Evolutionary conservation across 2,113 vertebrate genomes (phyloP).

Genomic region (Oncorhynchus tshawytscha): DNA sequence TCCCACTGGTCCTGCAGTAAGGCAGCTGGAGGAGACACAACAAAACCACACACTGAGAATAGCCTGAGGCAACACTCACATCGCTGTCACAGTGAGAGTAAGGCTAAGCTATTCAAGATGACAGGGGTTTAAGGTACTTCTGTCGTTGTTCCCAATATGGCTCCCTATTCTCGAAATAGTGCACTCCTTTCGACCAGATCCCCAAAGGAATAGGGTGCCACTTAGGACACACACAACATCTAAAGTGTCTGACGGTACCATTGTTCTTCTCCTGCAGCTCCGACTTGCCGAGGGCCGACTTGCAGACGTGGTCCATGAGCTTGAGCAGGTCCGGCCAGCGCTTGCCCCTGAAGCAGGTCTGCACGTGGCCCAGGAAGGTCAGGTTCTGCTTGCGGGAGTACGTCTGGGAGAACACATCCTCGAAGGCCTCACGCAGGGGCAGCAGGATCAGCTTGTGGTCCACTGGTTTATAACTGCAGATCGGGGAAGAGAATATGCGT

Average conservation of each 20-base stretch:
- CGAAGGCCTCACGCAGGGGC: constrained; percentile 90
- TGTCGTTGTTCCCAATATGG: no score
- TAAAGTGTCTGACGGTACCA: constrained; percentile 64
- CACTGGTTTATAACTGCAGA: constrained; percentile 90
- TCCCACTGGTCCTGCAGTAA: constrained; percentile 89
- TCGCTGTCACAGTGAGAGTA: neutral
- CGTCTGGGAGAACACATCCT: constrained; percentile 92
- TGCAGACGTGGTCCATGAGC: constrained; percentile 95
- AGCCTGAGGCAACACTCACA: neutral
- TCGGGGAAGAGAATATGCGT: neutral
- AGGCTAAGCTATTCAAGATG: neutral
- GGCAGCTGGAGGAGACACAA: constrained; percentile 64
- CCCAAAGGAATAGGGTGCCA: no score
- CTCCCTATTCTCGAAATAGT: no score
- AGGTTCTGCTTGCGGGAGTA: constrained; percentile 96
- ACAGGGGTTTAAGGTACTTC: no score
- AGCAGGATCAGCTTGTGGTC: constrained; percentile 91
- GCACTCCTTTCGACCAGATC: no score
- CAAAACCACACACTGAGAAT: neutral
- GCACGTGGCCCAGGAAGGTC: constrained; percentile 93
- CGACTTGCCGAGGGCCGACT: constrained; percentile 81
- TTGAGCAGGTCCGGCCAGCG: constrained; percentile 93
- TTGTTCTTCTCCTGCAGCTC: constrained; percentile 78
- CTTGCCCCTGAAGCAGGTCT: constrained; percentile 93
- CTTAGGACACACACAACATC: no score